Conservation (phyloP, 2,113 vertebrate genomes). For the Uria aalge region DNA sequence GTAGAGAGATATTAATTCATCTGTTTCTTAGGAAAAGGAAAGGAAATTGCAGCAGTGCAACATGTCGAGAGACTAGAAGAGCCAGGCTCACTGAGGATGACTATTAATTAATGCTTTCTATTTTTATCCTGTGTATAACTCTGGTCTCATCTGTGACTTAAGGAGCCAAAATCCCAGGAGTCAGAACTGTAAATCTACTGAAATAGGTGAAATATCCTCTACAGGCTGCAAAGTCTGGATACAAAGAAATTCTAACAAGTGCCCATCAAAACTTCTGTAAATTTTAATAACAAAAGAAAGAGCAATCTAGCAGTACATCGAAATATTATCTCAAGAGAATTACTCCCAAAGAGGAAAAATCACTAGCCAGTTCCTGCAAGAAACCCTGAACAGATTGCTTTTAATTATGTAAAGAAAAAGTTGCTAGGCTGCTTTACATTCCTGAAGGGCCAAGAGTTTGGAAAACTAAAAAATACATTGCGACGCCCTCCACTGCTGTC, state of each 20-base stretch:
- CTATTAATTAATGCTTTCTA: slow-evolving; percentile 55
- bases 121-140: slow-evolving; percentile 19
- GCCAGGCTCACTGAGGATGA: background rate
- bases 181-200: background rate
- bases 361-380: background rate
- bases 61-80: background rate
- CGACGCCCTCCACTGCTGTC: background rate
- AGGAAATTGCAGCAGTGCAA: slow-evolving; percentile 30
- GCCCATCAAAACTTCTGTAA: background rate
- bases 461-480: background rate
- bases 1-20: background rate
- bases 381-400: background rate
- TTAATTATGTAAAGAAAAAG: background rate
- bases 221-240: background rate
- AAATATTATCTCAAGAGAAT: background rate
- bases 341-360: background rate
- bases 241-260: background rate
- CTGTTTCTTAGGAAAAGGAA: background rate
- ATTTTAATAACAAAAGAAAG: slow-evolving; percentile 4
- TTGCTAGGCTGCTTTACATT: background rate
- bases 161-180: slow-evolving; percentile 9
- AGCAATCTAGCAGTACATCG: background rate
- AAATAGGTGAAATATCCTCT: background rate
- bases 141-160: background rate
- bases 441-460: background rate